Conservation (phyloP, 2,888 invertebrate species). For the Drosophila gaucha region DNA sequence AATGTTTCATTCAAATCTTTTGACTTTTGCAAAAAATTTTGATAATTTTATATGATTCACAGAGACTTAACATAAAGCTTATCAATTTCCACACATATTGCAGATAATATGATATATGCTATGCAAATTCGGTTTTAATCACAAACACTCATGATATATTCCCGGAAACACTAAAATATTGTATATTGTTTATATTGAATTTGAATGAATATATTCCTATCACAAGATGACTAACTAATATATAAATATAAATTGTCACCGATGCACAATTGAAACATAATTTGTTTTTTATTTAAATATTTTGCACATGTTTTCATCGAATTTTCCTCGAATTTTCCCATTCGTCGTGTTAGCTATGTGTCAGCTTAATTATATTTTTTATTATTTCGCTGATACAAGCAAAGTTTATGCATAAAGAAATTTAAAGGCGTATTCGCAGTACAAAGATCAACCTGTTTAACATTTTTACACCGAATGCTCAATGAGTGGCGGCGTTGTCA, state of each 20-base stretch:
- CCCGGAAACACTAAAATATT: not conserved
- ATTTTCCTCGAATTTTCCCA: conserved; percentile 14
- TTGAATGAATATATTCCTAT: not conserved
- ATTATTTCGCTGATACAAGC: conserved; percentile 15
- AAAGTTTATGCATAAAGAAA: conserved; percentile 2
- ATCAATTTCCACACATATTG: not conserved
- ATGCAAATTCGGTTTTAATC: not conserved
- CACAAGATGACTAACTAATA: not conserved
- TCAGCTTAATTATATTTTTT: not conserved
- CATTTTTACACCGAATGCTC: conserved; percentile 61
- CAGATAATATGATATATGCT: not conserved
- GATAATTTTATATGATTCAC: not conserved
- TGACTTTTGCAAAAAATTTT: too few relatives aligned
- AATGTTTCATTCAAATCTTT: too few relatives aligned
- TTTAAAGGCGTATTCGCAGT: conserved; percentile 29
- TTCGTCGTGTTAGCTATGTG: conserved; percentile 26
- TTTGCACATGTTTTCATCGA: conserved; percentile 1
- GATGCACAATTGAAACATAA: conserved; percentile 7
- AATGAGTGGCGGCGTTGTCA: conserved; percentile 50
- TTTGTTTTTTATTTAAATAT: conserved; percentile 6
- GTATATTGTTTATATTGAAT: not conserved
- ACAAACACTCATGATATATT: conserved; percentile 1
- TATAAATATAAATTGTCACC: conserved; percentile 4
- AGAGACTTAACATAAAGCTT: not conserved
- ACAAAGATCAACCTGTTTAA: conserved; percentile 55